Evolutionary conservation across 2,797 vertebrate species (phyloP), one percentile per base, ranked within the genome.

Genomic region (Syndactyla subalaris): DNA sequence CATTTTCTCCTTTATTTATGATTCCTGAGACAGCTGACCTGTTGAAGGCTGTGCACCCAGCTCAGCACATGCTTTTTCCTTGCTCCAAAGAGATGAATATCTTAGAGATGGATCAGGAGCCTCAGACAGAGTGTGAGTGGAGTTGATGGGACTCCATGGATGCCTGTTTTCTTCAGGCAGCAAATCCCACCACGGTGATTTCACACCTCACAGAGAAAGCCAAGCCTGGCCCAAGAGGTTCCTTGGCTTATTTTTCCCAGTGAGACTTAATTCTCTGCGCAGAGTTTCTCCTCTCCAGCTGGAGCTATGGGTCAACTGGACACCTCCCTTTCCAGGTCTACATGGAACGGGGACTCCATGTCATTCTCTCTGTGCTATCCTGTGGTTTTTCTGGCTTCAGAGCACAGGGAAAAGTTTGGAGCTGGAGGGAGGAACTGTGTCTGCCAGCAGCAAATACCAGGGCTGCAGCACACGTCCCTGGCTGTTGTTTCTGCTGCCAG

Each of bases 261-360:
- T 26, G 32, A 84, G 34, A 18, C 6, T 57, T 38, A 68, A 12
- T 18, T 70, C 9, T 3, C 3, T 4, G 6, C n/a, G 12, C 15
- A 77, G 5, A 19, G 6, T 36, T 9, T 78, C 32, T 87, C 27
- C 18, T 80, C 38, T 84, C 46, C 38, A n/a, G 4, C 12, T 9
- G 3, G 45, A 71, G 29, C 57, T n/a, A 10, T 0, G 0, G 36
- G 45, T 11, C 54, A 86, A 24, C 20, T 3, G 1, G 62, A 85
- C 11, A 51, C 4, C 39, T 22, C 41, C 18, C 30, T 48, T 43
- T 26, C 2, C 8, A 66, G 59, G n/a, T 43, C 51, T 94, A 45
- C 29, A 14, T 21, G 30, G 12, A 14, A 18, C 2, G 5, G 30
- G 23, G 15, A 16, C 23, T 51, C 0, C 0, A 5, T 62, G 21